Percentiles rank a stretch among this genome's conserved stretches.
Conservation (phyloP, 1,140 invertebrate species). For the Harpegnathos saltator region DNA sequence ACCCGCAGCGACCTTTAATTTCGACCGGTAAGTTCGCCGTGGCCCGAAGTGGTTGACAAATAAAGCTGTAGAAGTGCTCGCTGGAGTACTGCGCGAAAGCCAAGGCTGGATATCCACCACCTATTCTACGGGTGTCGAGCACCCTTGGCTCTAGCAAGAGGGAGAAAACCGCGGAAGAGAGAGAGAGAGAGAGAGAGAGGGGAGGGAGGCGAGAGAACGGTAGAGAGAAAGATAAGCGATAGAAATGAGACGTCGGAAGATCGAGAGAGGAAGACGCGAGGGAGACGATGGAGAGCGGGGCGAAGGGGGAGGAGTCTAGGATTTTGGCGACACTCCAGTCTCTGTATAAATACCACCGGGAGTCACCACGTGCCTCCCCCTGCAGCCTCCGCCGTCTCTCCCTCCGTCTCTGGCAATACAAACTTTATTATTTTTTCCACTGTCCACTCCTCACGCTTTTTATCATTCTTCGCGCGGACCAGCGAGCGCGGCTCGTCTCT, state of each 20-base stretch:
- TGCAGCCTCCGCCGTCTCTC: not conserved
- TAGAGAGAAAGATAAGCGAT: constrained; percentile 24
- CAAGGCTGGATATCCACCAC: constrained; percentile 69
- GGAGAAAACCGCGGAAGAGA: not conserved
- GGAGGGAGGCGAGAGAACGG: not conserved
- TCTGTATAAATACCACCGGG: constrained; percentile 83
- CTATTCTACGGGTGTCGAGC: constrained; percentile 68
- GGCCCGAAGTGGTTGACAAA: constrained; percentile 78
- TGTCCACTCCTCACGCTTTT: constrained; percentile 49
- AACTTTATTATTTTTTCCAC: constrained; percentile 56
- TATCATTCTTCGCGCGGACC: constrained; percentile 37
- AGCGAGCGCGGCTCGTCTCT: constrained; percentile 19
- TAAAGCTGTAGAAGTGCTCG: constrained; percentile 71
- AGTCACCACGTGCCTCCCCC: constrained; percentile 71
- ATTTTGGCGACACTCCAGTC: constrained; percentile 84
- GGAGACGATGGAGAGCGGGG: constrained; percentile 57
- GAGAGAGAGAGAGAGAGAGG: constrained; percentile 38
- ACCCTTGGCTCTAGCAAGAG: constrained; percentile 52
- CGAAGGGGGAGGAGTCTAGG: constrained; percentile 78
- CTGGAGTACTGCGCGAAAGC: constrained; percentile 66
- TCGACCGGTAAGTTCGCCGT: constrained; percentile 48
- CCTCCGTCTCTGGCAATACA: constrained; percentile 57
- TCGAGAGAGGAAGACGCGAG: constrained; percentile 39
- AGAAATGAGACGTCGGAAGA: constrained; percentile 26
- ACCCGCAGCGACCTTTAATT: constrained; percentile 76